Evolutionary conservation across 1,140 invertebrate genomes (phyloP).

Genomic region (Archivesica marissinica): DNA sequence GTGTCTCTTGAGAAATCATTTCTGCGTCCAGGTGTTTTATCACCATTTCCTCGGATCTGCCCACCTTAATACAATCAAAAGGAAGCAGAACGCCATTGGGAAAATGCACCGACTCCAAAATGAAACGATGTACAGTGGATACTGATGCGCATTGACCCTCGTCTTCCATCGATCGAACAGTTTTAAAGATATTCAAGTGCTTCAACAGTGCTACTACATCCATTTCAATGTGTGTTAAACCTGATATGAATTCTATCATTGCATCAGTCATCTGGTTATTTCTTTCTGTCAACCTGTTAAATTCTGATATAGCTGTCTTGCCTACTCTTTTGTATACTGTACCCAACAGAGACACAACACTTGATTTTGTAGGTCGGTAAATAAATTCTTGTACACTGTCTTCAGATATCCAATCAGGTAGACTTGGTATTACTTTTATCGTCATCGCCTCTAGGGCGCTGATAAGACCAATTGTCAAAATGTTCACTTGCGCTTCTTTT

Average conservation of each 20-base stretch:
- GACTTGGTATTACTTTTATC: not conserved
- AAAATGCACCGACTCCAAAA: not conserved
- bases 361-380: not conserved
- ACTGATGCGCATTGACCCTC: not conserved
- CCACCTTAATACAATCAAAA: not conserved
- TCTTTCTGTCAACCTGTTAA: not conserved
- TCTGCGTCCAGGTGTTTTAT: not conserved
- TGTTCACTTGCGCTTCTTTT: not conserved
- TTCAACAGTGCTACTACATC: not conserved
- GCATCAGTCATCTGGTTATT: not conserved
- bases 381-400: not conserved
- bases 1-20: not conserved
- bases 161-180: not conserved
- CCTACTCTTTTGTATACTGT: not conserved
- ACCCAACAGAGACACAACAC: not conserved
- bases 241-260: no score
- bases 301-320: not conserved
- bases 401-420: not conserved
- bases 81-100: not conserved
- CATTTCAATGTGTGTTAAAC: no score
- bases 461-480: not conserved
- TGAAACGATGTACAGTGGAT: not conserved
- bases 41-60: not conserved
- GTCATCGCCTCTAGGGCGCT: not conserved
- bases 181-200: not conserved